These are phyloP conservation scores for Lacanobia oleracea DNA, from an alignment of 2,888 invertebrate genomes.

Conservation along the genomic window DNA sequence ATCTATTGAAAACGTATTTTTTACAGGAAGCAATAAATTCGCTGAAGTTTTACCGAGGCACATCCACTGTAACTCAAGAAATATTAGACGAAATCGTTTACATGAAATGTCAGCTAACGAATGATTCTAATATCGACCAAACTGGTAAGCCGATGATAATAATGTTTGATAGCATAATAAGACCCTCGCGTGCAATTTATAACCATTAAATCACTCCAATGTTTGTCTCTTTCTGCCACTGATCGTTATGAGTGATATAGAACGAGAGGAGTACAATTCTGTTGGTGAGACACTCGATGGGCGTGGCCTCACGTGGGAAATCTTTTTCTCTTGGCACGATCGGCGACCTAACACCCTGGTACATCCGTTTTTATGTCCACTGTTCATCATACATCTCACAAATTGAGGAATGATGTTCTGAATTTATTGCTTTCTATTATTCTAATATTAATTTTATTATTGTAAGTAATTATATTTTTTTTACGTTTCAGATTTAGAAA, in stretches of 20 bases:
- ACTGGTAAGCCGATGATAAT: slow-evolving; percentile 34
- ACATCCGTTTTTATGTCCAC: background rate
- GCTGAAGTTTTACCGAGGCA: slow-evolving; percentile 71
- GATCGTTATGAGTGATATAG: background rate
- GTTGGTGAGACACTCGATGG: slow-evolving; percentile 9
- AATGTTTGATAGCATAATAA: slow-evolving; percentile 38
- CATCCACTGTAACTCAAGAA: slow-evolving; percentile 55
- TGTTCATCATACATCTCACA: too few relatives aligned
- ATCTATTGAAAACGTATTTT: background rate
- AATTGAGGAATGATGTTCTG: background rate
- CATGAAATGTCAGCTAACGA: slow-evolving; percentile 52
- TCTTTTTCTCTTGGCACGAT: slow-evolving; percentile 7
- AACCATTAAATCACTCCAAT: background rate
- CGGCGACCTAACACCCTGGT: slow-evolving; percentile 21
- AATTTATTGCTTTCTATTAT: too few relatives aligned
- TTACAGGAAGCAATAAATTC: slow-evolving; percentile 70
- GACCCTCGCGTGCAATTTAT: slow-evolving; percentile 1
- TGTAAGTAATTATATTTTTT: background rate
- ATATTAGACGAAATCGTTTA: slow-evolving; percentile 66
- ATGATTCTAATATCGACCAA: slow-evolving; percentile 3
- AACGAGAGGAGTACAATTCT: slow-evolving; percentile 51
- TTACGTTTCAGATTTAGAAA: slow-evolving; percentile 55
- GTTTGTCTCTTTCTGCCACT: slow-evolving; percentile 42
- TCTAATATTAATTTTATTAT: background rate
- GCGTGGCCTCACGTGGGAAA: slow-evolving; percentile 29